Evolutionary conservation across 2,797 vertebrate genomes (phyloP).

Genomic region (Hyperoplus lanceolatus): DNA sequence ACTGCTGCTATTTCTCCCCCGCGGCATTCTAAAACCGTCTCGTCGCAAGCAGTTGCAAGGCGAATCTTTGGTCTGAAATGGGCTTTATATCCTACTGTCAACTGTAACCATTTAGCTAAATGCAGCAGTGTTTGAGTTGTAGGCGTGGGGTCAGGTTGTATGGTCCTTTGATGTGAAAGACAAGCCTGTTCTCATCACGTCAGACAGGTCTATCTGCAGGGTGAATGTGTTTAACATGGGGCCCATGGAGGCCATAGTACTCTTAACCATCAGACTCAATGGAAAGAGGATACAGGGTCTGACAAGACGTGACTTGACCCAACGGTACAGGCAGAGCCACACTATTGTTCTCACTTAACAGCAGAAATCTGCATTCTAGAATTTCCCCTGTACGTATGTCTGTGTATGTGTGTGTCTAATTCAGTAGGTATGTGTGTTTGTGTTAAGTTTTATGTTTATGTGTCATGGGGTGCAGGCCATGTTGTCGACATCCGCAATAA

Average conservation of each 20-base stretch:
- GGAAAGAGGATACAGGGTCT: constrained; percentile 78
- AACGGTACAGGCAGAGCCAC: constrained; percentile 53
- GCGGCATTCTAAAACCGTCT: too few species aligned
- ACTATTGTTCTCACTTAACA: constrained; percentile 73
- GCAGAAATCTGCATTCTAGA: constrained; percentile 60
- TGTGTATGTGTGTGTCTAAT: constrained; percentile 20
- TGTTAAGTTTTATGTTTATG: not conserved
- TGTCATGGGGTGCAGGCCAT: constrained; percentile 20
- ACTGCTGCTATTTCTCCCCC: too few species aligned
- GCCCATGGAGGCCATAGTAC: constrained; percentile 54
- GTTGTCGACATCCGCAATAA: constrained; percentile 41
- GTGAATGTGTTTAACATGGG: constrained; percentile 76
- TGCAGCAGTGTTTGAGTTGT: constrained; percentile 35
- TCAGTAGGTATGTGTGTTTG: constrained; percentile 4
- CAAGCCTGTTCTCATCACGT: constrained; percentile 55
- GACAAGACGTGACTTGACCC: constrained; percentile 83
- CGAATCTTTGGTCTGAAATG: too few species aligned
- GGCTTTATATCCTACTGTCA: not conserved
- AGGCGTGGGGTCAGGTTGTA: constrained; percentile 15
- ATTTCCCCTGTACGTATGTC: constrained; percentile 37
- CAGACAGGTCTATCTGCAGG: constrained; percentile 74
- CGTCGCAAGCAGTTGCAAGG: too few species aligned
- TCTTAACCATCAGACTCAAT: constrained; percentile 49
- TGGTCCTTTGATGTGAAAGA: constrained; percentile 67
- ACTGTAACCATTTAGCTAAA: constrained; percentile 16